These are phyloP conservation scores for Sarcophilus harrisii DNA, from an alignment of 2,797 vertebrate species.

Conservation along the genomic window DNA sequence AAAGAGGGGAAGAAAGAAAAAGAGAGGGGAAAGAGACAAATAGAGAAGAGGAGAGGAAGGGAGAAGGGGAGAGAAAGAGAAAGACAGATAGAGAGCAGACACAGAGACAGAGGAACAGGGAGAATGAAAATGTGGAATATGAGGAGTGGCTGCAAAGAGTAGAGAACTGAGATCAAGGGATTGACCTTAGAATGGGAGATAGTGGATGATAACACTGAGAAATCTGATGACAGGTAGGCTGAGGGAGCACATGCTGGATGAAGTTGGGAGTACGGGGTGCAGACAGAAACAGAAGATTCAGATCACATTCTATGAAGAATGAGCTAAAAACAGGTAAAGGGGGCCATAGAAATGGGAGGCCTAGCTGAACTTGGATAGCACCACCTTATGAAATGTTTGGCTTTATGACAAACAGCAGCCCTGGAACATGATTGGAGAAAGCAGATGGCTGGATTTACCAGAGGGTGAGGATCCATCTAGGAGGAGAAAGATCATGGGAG, in stretches of 20 bases:
- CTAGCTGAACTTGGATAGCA: background rate
- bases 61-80: too few relatives aligned
- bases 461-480: background rate
- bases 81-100: too few relatives aligned
- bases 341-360: background rate
- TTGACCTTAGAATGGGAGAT: background rate
- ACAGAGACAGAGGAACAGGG: too few relatives aligned
- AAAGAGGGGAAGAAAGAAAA: too few relatives aligned
- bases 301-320: background rate
- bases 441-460: background rate
- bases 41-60: too few relatives aligned
- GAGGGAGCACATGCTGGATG: background rate
- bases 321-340: background rate
- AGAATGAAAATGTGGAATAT: background rate
- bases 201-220: background rate
- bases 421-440: background rate
- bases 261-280: background rate
- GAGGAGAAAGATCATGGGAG: background rate
- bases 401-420: background rate
- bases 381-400: background rate
- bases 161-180: background rate
- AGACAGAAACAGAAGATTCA: background rate
- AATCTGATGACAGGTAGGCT: background rate
- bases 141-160: background rate
- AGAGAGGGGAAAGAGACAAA: too few relatives aligned